Conservation (phyloP, 1,140 invertebrate genomes). For the Stenopsyche tienmushanensis region DNA sequence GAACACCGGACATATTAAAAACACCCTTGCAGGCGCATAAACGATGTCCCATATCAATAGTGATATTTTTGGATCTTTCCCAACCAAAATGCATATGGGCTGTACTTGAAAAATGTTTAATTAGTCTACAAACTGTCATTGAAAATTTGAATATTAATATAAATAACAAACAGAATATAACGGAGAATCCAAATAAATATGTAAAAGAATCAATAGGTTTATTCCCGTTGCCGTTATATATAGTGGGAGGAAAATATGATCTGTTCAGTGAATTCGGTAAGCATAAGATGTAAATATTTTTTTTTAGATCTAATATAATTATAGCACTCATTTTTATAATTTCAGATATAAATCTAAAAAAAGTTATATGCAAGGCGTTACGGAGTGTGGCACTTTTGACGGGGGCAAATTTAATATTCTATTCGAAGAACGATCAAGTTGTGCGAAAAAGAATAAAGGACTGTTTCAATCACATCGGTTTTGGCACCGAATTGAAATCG, state of each 20-base stretch:
- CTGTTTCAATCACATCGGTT: conserved; percentile 30
- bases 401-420: conserved; percentile 34
- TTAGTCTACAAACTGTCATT: conserved; percentile 10
- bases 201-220: background rate
- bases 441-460: conserved; percentile 30
- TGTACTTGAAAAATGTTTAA: conserved; percentile 18
- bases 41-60: background rate
- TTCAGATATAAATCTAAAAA: conserved; percentile 16
- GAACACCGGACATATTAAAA: conserved; percentile 14
- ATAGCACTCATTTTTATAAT: background rate
- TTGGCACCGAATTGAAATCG: conserved; percentile 24
- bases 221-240: conserved; percentile 23
- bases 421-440: conserved; percentile 33
- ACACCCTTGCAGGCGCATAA: conserved; percentile 25
- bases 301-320: conserved; percentile 22
- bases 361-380: conserved; percentile 16
- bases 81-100: conserved; percentile 21
- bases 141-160: conserved; percentile 4
- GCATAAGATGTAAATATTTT: background rate
- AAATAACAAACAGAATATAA: background rate
- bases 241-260: conserved; percentile 39
- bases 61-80: conserved; percentile 35
- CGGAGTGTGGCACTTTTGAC: conserved; percentile 8
- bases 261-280: conserved; percentile 35
- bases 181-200: background rate